Evolutionary conservation across 2,797 vertebrate species (phyloP).

Genomic region (Phoxinus dragarum): DNA sequence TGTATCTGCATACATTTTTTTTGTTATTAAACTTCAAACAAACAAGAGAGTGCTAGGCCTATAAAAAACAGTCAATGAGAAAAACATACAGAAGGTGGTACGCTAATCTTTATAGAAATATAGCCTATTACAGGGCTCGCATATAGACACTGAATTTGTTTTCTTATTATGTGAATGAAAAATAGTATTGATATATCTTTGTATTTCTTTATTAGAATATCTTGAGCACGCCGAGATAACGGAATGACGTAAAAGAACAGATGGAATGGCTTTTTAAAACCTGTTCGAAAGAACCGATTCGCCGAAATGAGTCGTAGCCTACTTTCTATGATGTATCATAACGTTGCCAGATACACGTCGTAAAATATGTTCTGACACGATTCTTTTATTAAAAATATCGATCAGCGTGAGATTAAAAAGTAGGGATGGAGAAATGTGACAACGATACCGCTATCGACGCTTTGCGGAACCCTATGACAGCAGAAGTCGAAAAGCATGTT

Average conservation of each 20-base stretch:
- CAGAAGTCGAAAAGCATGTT: background rate
- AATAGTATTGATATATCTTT: background rate
- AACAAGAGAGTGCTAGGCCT: background rate
- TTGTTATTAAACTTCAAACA: background rate
- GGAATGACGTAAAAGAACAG: background rate
- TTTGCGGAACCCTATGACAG: background rate
- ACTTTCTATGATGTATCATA: background rate
- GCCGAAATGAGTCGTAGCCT: background rate
- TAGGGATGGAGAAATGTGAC: background rate
- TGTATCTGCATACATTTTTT: too few relatives aligned
- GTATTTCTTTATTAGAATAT: background rate
- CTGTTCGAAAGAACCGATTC: slow-evolving; percentile 6
- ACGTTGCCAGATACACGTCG: background rate
- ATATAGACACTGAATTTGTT: background rate
- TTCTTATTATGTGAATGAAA: background rate
- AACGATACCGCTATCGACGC: background rate
- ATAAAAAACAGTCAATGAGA: too few relatives aligned
- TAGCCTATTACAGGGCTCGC: background rate
- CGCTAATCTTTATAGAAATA: background rate
- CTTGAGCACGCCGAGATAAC: background rate
- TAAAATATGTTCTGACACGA: background rate
- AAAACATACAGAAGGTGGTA: background rate
- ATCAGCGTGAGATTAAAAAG: background rate
- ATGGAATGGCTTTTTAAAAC: background rate
- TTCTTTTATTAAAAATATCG: background rate